Base-by-base conservation (phyloP, 2,888 invertebrate species). In the Magallana nippona region DNA sequence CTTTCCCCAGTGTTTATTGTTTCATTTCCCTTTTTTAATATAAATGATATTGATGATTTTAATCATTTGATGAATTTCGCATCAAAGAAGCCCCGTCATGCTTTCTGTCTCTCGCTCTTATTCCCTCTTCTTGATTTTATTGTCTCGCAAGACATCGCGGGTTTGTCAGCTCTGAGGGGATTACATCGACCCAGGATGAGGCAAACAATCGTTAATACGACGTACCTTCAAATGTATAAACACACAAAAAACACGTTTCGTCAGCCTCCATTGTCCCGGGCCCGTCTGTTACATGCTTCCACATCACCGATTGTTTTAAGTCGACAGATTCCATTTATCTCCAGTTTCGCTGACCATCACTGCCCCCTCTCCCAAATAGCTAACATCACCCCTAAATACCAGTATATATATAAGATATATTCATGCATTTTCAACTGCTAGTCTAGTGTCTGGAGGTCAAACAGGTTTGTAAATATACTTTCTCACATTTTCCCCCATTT, bases 171-270 rank as follows among this genome's bases (percentile, higher is more conserved):
- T 44, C 44, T 44, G 44, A 44, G 44, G 8, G 22, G 71, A 71
- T 71, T 71, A 71, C 32, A 71, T 71, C 71, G 71, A 60, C 60
- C 60, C n/a, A n/a, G 17, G n/a, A 15, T 71, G 60, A 71, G 32
- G 32, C 71, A 71, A 71, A 13, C 11, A 22, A 71, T 27, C 11
- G 32, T 27, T 71, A 71, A 71, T 71, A 44, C 44, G 44, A 8
- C 8, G 44, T 44, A 60, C 27, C 22, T 32, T 27, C 27, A 71
- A 71, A 71, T 15, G 32, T 71, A 5, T 71, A 71, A 27, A 71
- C 71, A 27, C 22, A 71, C 22, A 63, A 63, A 71, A 71, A 32
- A 22, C 60, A 13, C 13, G 11, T 15, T 71, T 5, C 13, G 32
- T 32, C 11, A 15, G 1, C 8, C 22, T 32, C 71, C 15, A 15